These are phyloP conservation scores for Plagiodera versicolora DNA, from an alignment of 2,888 invertebrate genomes.

Conservation along the genomic window DNA sequence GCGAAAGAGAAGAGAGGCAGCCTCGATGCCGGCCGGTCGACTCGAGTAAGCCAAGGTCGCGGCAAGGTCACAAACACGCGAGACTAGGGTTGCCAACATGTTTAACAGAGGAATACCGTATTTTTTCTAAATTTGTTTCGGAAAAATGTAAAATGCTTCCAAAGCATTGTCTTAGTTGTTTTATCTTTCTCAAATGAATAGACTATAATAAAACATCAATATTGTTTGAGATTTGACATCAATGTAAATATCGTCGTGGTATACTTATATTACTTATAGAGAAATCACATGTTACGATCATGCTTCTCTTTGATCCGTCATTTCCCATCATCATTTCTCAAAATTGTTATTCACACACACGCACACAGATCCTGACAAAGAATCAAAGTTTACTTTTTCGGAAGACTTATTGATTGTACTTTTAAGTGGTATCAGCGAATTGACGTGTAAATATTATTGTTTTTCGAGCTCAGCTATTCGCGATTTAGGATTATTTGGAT, in stretches of 20 bases:
- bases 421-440: too few relatives aligned
- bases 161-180: too few relatives aligned
- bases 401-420: neutral
- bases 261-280: neutral
- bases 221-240: neutral
- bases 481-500: neutral
- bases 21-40: neutral
- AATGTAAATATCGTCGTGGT: neutral
- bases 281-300: neutral
- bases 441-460: too few relatives aligned
- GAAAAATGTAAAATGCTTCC: too few relatives aligned
- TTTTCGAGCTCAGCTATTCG: neutral
- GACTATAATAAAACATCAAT: too few relatives aligned
- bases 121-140: too few relatives aligned
- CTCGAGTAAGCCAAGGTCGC: slow-evolving; percentile 42
- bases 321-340: neutral
- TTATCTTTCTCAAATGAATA: too few relatives aligned
- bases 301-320: neutral
- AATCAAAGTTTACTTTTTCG: neutral
- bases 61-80: slow-evolving; percentile 32
- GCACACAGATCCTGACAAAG: too few relatives aligned
- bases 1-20: slow-evolving; percentile 35
- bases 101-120: too few relatives aligned
- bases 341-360: neutral
- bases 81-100: too few relatives aligned